Evolutionary conservation across 2,113 vertebrate species (phyloP).

Genomic region (Serinus canaria): DNA sequence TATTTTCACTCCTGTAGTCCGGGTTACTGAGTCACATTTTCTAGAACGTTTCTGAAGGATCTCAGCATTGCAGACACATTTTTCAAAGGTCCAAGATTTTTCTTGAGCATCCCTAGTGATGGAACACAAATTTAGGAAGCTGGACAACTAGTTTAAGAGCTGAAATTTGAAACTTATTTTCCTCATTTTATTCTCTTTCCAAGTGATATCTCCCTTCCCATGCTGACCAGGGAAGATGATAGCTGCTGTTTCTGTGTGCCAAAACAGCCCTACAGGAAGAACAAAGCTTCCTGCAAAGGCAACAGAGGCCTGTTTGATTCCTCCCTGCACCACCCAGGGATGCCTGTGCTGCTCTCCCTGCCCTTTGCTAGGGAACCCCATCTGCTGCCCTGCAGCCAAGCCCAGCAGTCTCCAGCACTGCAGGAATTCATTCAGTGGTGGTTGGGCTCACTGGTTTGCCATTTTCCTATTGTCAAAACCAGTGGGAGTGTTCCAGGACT

Average conservation of each 20-base stretch:
- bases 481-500: background rate
- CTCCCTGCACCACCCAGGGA: background rate
- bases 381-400: background rate
- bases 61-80: background rate
- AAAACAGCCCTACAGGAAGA: background rate
- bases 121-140: background rate
- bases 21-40: background rate
- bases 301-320: background rate
- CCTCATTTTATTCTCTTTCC: background rate
- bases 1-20: background rate
- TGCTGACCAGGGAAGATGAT: background rate
- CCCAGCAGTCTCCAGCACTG: background rate
- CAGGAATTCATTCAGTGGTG: background rate
- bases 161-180: background rate
- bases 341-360: background rate
- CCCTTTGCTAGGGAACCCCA: background rate
- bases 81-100: background rate
- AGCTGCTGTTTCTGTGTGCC: background rate
- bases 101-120: background rate
- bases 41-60: background rate
- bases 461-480: background rate
- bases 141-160: background rate
- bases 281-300: background rate
- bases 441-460: background rate
- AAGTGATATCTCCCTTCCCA: background rate